Conservation (phyloP, 2,797 vertebrate genomes). For the Enteromius treurensis region DNA sequence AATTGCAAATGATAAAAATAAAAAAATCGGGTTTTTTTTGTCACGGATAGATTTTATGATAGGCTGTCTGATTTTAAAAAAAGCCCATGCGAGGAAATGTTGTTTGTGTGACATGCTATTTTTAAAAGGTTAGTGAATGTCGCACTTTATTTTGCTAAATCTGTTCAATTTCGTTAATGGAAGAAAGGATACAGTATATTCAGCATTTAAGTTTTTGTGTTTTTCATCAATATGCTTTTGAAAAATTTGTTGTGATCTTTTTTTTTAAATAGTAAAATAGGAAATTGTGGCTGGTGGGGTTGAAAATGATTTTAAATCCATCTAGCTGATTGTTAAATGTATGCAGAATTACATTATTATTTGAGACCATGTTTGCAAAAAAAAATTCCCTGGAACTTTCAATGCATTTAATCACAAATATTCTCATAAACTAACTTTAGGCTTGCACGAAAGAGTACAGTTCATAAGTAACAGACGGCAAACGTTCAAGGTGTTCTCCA, state of each 20-base stretch:
- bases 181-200: not conserved
- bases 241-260: not conserved
- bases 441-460: not conserved
- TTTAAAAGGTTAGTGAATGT: not conserved
- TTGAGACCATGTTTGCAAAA: not conserved
- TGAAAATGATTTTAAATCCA: not conserved
- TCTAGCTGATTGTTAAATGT: not conserved
- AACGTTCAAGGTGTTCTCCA: not conserved
- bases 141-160: not conserved
- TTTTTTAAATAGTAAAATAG: not conserved
- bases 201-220: not conserved
- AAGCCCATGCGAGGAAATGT: not conserved
- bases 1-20: not conserved
- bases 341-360: not conserved
- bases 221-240: not conserved
- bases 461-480: not conserved
- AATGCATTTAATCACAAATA: not conserved
- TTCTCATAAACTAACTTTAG: not conserved
- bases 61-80: not conserved
- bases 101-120: not conserved
- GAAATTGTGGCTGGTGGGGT: not conserved
- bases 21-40: not conserved
- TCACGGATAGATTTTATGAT: not conserved
- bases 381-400: not conserved
- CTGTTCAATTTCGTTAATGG: not conserved